Evolutionary conservation across 1,140 invertebrate genomes (phyloP).

Genomic region (Drosophila serrata): DNA sequence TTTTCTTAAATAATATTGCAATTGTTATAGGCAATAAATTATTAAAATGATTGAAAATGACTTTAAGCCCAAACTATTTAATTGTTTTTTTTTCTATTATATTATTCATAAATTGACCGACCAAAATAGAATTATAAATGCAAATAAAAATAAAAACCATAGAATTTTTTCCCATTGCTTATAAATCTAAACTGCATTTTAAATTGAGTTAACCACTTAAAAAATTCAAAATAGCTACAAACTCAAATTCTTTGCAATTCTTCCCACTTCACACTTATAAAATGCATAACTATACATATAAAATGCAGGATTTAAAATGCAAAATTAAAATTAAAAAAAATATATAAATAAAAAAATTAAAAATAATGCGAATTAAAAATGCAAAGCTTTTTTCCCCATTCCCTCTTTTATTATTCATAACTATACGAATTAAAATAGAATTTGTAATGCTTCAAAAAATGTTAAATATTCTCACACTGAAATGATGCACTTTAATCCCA

Average conservation of each 20-base stretch:
- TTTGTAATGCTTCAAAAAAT: not conserved
- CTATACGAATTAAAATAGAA: not conserved
- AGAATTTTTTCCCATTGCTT: too few relatives aligned
- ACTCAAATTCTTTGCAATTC: not conserved
- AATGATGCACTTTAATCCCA: not conserved
- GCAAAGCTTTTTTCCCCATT: not conserved
- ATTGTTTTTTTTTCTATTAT: too few relatives aligned
- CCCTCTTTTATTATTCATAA: not conserved
- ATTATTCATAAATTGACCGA: too few relatives aligned
- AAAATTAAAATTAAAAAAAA: not conserved
- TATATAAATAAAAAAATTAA: not conserved
- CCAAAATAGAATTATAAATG: too few relatives aligned
- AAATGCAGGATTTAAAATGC: not conserved
- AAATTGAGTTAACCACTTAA: too few relatives aligned
- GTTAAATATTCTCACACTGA: conserved; percentile 12
- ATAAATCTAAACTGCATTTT: too few relatives aligned
- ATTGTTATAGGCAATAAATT: too few relatives aligned
- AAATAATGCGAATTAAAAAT: not conserved
- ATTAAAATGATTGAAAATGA: too few relatives aligned
- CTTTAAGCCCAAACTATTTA: too few relatives aligned
- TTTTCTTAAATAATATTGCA: too few relatives aligned
- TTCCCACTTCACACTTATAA: not conserved
- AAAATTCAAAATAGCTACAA: not conserved
- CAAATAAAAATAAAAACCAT: too few relatives aligned
- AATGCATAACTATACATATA: not conserved